Base-by-base conservation (phyloP, 1,140 invertebrate genomes). In the Drosophila simulans region DNA sequence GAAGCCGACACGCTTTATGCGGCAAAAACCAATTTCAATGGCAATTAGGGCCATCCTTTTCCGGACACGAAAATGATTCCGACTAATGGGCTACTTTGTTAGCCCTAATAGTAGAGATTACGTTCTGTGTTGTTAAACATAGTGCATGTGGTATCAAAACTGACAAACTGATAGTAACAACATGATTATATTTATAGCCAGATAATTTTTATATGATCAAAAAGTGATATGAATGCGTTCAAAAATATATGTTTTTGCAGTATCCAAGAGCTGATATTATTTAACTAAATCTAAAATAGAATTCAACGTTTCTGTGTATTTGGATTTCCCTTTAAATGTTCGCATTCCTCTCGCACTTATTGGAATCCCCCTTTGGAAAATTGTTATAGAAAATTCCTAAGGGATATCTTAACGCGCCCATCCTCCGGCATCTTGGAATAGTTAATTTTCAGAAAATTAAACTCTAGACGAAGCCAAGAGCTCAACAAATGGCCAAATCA, bases 1-100 rank as follows among this genome's bases (percentile, higher is more conserved):
- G 39, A 72, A 51, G 40, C 25, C 5, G 27, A 37, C 27, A 25
- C 25, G 25, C 12, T 69, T n/a, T 42, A 52, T 35, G 51, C 35
- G 27, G 35, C 31, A 34, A 57, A 60, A 69, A 20, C 49, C 63
- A 48, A 20, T 56, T 69, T 56, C 49, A 34, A n/a, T 68, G 63
- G 34, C 49, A 55, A 48, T 70, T 69, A 55, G 25, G 15, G 5
- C 59, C 42, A 68, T 51, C 59, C 64, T 51, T 66, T 66, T 25
- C 17, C 10, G n/a, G 11, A 40, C 63, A 42, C 35, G 5, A 68
- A 51, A 52, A 35, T 68, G 45, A 42, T 34, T 51, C 1, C n/a
- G 15, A 12, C 35, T 66, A 68, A 68, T 66, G 52, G 65, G 46
- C 20, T 43, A 17, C 34, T 35, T 17, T 22, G 22, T 45, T 53